Conservation (phyloP, 1,140 invertebrate species). For the Papilio polyxenes region DNA sequence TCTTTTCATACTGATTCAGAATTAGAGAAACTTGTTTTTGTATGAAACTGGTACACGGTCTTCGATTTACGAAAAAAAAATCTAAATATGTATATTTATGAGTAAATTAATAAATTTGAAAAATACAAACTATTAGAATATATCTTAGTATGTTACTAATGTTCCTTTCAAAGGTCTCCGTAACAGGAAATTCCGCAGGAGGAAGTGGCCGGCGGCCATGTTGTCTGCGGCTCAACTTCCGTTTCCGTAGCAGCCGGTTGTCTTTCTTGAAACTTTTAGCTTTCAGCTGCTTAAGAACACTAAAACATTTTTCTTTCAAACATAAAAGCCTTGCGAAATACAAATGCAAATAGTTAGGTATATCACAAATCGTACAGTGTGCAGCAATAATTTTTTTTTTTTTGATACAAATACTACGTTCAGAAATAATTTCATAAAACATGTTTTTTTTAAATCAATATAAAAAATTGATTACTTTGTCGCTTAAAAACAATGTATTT, state of each 20-base stretch:
- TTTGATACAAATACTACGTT: neutral
- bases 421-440: too few species aligned
- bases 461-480: too few species aligned
- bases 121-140: constrained; percentile 24
- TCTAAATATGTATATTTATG: too few species aligned
- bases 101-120: too few species aligned
- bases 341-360: neutral
- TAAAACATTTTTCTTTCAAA: constrained; percentile 53
- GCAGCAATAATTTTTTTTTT: neutral
- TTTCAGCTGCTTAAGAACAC: constrained; percentile 50
- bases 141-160: constrained; percentile 50
- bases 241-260: constrained; percentile 52
- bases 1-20: too few species aligned
- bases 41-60: too few species aligned
- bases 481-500: too few species aligned
- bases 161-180: constrained; percentile 42
- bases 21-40: too few species aligned
- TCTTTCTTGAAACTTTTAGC: constrained; percentile 54
- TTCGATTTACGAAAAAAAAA: too few species aligned
- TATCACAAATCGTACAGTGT: neutral
- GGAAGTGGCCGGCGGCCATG: constrained; percentile 70
- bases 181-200: constrained; percentile 52
- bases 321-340: constrained; percentile 10
- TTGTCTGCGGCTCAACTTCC: constrained; percentile 68
- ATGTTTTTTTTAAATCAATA: too few species aligned